Percentiles rank a stretch among this genome's conserved stretches.
phyloP scores from a whole-genome alignment of 1,140 invertebrate genomes.

The Musca domestica region DNA sequence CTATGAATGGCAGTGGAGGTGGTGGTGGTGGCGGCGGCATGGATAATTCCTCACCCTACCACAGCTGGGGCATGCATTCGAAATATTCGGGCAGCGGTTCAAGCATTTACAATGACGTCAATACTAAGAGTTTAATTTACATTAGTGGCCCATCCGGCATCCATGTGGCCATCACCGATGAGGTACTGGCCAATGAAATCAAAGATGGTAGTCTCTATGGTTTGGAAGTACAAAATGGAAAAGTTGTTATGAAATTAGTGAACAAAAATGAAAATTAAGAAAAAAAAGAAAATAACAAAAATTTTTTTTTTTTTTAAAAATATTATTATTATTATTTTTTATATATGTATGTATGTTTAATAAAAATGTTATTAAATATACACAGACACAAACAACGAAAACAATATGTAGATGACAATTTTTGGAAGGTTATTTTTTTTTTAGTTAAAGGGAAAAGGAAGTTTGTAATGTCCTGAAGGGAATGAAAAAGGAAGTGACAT shows the following conservation, averaged over 20 bases:
- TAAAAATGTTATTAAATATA: too few species aligned
- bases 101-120: constrained; percentile 50
- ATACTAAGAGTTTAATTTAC: constrained; percentile 59
- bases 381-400: too few species aligned
- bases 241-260: constrained; percentile 49
- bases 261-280: constrained; percentile 46
- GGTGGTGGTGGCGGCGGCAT: constrained; percentile 26
- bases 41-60: constrained; percentile 32
- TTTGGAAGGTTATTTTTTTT: too few species aligned
- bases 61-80: constrained; percentile 50
- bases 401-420: too few species aligned
- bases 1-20: constrained; percentile 30
- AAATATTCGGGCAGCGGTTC: constrained; percentile 53
- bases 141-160: constrained; percentile 74
- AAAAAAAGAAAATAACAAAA: background rate
- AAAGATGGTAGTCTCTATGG: constrained; percentile 66
- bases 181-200: constrained; percentile 65
- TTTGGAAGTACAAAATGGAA: constrained; percentile 57
- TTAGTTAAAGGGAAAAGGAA: too few species aligned
- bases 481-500: too few species aligned
- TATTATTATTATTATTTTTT: background rate
- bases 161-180: constrained; percentile 72
- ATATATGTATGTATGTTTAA: too few species aligned
- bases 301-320: background rate
- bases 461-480: too few species aligned